Percentiles rank a stretch among this genome's conserved stretches.
These are phyloP conservation scores for Helogale parvula DNA, from an alignment of 2,113 vertebrate genomes.

Conservation along the genomic window DNA sequence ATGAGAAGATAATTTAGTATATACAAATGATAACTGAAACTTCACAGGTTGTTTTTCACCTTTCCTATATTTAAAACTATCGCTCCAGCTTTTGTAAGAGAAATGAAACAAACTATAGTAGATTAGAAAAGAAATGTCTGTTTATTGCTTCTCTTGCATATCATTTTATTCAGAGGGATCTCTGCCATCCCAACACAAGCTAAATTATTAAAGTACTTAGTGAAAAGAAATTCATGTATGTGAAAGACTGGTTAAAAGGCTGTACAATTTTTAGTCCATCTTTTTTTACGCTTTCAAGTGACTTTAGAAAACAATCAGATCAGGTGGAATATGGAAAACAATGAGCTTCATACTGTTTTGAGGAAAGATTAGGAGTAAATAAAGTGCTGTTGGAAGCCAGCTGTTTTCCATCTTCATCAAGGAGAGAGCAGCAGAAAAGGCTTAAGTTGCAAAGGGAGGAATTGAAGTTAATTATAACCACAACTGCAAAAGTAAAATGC, in stretches of 20 bases:
- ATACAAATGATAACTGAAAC: background rate
- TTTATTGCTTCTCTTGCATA: background rate
- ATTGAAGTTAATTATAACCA: slow-evolving; percentile 27
- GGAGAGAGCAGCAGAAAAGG: background rate
- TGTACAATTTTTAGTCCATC: background rate
- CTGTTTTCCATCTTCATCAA: slow-evolving; percentile 33
- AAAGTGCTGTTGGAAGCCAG: background rate
- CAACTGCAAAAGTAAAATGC: background rate
- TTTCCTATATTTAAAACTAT: background rate
- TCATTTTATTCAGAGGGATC: background rate
- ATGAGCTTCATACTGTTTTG: background rate
- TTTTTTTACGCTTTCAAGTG: background rate
- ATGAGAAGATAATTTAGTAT: background rate
- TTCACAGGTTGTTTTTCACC: background rate
- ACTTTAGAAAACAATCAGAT: background rate
- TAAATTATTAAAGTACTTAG: background rate
- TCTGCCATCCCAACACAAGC: background rate
- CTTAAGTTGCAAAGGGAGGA: background rate
- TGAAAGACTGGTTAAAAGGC: background rate
- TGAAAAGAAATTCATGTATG: background rate
- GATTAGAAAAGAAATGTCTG: background rate
- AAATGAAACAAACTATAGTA: background rate
- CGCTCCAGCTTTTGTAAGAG: background rate
- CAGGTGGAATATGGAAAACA: background rate
- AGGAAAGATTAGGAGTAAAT: background rate